Base-by-base conservation (phyloP, 2,113 vertebrate genomes). In the Syngnathus scovelli region DNA sequence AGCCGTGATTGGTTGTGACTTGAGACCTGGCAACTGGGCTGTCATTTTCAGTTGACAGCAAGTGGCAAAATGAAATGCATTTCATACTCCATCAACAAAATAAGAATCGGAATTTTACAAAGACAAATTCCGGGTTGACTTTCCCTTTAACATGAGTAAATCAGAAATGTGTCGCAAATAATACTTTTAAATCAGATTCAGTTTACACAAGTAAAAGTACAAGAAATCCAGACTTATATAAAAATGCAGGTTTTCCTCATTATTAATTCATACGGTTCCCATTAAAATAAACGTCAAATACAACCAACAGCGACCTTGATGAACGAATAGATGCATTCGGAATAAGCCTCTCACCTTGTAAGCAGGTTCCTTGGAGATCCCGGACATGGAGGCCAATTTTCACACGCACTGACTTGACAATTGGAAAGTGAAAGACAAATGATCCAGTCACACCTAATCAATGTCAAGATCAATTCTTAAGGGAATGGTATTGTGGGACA, bases 381-480 rank as follows among this genome's bases (percentile, higher is more conserved):
- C 10, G 52, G 11, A 36, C 16, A 5, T 41, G 66, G 19, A 19
- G 43, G 43, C 33, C 12, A 7, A n/a, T 46, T 52, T 41, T 61
- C 1, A 49, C 13, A 13, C 10, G 23, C 4, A 46, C 37, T 41
- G 18, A 39, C 59, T 58, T n/a, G 60, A 61, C 27, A 19, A 43
- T 39, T 61, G 19, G 1, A 61, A 61, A 61, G 38, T 64, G 36
- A 54, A 5, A 23, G 23, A 44, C 21, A 61, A 61, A 61, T 64
- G 54, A 33, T 58, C 0, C 33, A n/a, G 11, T 41, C 60, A 11
- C 38, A 43, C 60, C 70, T 68, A 41, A n/a, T 60, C 59, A 15
- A 15, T 10, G 38, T 70, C 68, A 27, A 66, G 69, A 69, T 70
- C 43, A 66, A 5, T 79, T 54, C 38, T 23, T 61, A 41, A 41